Conservation (phyloP, 1,140 invertebrate species). For the Bombus affinis region DNA sequence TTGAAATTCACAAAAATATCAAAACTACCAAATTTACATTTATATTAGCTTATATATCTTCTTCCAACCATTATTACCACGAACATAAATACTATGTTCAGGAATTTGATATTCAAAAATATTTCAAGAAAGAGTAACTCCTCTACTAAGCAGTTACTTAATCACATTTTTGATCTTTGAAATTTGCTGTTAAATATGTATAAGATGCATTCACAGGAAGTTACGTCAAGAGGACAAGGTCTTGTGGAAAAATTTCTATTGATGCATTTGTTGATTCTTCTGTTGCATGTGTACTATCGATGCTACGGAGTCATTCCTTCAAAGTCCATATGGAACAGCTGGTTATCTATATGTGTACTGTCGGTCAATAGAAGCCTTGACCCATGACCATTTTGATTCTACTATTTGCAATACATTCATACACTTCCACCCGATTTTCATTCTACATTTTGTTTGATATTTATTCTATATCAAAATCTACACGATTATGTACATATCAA, state of each 20-base stretch:
- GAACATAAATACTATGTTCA: not conserved
- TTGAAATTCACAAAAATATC: not conserved
- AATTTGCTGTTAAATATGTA: not conserved
- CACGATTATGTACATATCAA: too few relatives aligned
- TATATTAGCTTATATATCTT: not conserved
- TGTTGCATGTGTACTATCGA: not conserved
- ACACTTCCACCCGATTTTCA: not conserved
- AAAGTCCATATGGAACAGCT: slow-evolving; percentile 3
- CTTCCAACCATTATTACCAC: not conserved
- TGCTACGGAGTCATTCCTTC: not conserved
- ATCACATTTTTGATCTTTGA: not conserved
- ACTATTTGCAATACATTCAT: not conserved
- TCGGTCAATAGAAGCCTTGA: slow-evolving; percentile 44
- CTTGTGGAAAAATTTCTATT: slow-evolving; percentile 34
- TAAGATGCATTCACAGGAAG: not conserved
- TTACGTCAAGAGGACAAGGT: slow-evolving; percentile 35
- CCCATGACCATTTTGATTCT: slow-evolving; percentile 16
- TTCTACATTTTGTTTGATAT: not conserved
- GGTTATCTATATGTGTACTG: slow-evolving; percentile 15
- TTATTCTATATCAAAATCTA: too few relatives aligned
- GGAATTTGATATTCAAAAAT: too few relatives aligned
- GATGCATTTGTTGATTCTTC: not conserved
- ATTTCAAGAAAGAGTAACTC: too few relatives aligned
- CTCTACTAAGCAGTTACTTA: not conserved
- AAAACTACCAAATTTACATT: not conserved